A percentile compares a stretch with the other conserved stretches of the same genome.
These are phyloP conservation scores for Neoaliturus tenellus DNA, from an alignment of 2,888 invertebrate species.

Conservation along the genomic window DNA sequence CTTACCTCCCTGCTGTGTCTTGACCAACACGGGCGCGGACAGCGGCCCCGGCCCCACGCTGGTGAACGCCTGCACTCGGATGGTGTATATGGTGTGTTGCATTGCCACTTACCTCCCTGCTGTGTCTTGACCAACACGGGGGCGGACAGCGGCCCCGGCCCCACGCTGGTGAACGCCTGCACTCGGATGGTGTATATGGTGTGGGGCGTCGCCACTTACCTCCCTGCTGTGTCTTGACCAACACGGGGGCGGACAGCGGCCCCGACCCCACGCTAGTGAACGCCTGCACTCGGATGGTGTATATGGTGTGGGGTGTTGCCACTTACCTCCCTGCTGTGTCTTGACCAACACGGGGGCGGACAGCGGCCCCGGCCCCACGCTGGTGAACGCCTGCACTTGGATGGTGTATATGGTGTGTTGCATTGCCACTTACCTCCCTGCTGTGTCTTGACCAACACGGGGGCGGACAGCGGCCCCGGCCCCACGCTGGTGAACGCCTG, in stretches of 20 bases:
- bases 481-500: constrained; percentile 97
- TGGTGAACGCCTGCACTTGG: constrained; percentile 94
- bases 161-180: constrained; percentile 95
- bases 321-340: constrained; percentile 94
- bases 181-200: constrained; percentile 96
- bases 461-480: constrained; percentile 94
- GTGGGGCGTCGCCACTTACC: constrained; percentile 90
- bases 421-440: constrained; percentile 89
- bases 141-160: constrained; percentile 95
- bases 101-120: constrained; percentile 88
- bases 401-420: constrained; percentile 97
- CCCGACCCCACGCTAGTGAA: too few relatives aligned
- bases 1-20: constrained; percentile 94
- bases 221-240: too few relatives aligned
- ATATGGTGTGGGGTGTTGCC: too few relatives aligned
- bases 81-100: constrained; percentile 97
- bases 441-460: constrained; percentile 98
- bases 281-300: too few relatives aligned
- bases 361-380: constrained; percentile 96
- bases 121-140: constrained; percentile 99
- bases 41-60: constrained; percentile 97
- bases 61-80: constrained; percentile 95
- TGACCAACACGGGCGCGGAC: constrained; percentile 97
- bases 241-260: too few relatives aligned
- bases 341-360: constrained; percentile 98